phyloP scores from a whole-genome alignment of 2,113 vertebrate species.

The Tursiops truncatus region DNA sequence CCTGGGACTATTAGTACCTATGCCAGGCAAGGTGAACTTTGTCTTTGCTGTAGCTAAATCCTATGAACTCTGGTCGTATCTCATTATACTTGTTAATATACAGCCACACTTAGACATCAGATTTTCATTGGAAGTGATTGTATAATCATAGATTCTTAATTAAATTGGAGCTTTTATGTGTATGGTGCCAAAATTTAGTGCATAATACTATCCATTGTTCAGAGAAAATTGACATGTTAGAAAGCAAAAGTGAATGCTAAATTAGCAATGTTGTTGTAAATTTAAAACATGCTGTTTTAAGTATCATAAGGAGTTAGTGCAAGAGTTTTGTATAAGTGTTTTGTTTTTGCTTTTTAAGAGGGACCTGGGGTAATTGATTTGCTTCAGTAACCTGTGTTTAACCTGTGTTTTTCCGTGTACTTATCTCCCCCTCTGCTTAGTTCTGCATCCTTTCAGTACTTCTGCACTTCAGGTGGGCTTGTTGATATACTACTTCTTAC shows the following conservation, averaged over 20 bases:
- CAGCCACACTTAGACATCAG: neutral
- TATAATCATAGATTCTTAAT: neutral
- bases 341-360: neutral
- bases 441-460: neutral
- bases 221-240: neutral
- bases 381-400: neutral
- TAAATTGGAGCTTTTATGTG: neutral
- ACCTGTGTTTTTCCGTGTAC: neutral
- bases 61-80: neutral
- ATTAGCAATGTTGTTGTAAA: neutral
- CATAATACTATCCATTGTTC: neutral
- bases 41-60: neutral
- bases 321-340: neutral
- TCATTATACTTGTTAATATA: neutral
- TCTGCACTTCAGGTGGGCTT: neutral
- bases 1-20: neutral
- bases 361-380: neutral
- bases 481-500: neutral
- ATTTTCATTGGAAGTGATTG: neutral
- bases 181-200: neutral
- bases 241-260: neutral
- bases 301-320: neutral
- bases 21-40: neutral
- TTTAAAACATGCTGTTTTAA: neutral
- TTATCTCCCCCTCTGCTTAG: neutral